A percentile compares a stretch with the other conserved stretches of the same genome.
Evolutionary conservation across 2,888 invertebrate genomes (phyloP).

Genomic region (Cryptus viduatorius): DNA sequence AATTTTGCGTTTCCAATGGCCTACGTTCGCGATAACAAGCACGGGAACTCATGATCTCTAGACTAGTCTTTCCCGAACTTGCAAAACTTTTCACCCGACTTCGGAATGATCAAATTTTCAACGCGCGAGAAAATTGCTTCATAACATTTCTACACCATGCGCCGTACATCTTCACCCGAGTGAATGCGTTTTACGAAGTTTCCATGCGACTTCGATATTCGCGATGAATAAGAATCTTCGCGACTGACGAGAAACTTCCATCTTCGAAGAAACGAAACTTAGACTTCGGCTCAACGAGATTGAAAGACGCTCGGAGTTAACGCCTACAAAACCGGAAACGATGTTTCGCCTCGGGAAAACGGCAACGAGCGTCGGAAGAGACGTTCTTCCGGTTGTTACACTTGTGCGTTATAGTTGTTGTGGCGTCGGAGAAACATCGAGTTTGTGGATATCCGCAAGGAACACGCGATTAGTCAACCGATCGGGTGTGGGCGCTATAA

Average conservation of each 20-base stretch:
- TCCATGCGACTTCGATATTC: slow-evolving; percentile 1
- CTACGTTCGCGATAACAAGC: too few relatives aligned
- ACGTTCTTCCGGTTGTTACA: slow-evolving; percentile 7
- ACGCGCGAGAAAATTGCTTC: slow-evolving; percentile 28
- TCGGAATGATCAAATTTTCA: slow-evolving; percentile 37
- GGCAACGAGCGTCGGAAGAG: background rate
- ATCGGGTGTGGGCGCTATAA: slow-evolving; percentile 26
- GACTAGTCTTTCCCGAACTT: too few relatives aligned
- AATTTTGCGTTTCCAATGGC: too few relatives aligned
- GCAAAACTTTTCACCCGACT: slow-evolving; percentile 17
- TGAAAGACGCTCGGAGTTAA: background rate
- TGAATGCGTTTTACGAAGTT: background rate
- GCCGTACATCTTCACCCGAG: background rate
- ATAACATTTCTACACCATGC: slow-evolving; percentile 11
- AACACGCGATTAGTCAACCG: slow-evolving; percentile 42
- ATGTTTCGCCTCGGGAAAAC: slow-evolving; percentile 5
- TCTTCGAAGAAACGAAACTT: slow-evolving; percentile 16
- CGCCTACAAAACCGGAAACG: background rate
- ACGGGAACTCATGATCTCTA: too few relatives aligned
- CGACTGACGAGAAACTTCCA: background rate
- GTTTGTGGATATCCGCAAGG: slow-evolving; percentile 14
- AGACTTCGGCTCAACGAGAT: background rate
- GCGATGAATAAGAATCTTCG: slow-evolving; percentile 18
- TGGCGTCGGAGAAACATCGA: slow-evolving; percentile 36
- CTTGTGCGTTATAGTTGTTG: too few relatives aligned